phyloP scores from a whole-genome alignment of 2,797 vertebrate genomes.

The Carapus acus region DNA sequence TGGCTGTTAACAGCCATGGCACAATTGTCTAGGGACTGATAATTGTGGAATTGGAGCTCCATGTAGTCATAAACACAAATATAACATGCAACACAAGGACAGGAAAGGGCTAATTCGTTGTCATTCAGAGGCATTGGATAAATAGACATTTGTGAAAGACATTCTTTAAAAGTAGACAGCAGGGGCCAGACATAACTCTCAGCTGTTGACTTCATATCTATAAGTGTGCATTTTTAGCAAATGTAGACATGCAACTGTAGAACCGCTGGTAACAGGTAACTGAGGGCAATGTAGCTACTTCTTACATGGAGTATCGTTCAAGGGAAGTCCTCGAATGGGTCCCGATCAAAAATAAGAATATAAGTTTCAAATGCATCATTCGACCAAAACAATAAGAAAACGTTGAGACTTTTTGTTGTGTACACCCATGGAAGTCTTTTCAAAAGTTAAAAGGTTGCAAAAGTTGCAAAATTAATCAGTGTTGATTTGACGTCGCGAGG shows the following conservation, averaged over 20 bases:
- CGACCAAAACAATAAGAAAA: too few species aligned
- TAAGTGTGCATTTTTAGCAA: conserved; percentile 23
- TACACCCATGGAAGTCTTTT: neutral
- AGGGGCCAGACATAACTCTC: conserved; percentile 34
- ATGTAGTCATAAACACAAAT: conserved; percentile 10
- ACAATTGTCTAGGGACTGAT: conserved; percentile 33
- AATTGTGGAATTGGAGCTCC: conserved; percentile 5
- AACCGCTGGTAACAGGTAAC: neutral
- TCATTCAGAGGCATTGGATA: conserved; percentile 29
- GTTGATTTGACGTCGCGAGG: conserved; percentile 28
- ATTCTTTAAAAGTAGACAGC: conserved; percentile 27
- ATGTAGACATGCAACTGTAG: conserved; percentile 18
- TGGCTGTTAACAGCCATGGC: conserved; percentile 46
- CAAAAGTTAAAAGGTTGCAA: conserved; percentile 3
- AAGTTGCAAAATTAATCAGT: too few species aligned
- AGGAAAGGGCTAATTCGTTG: conserved; percentile 19
- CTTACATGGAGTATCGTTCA: conserved; percentile 1
- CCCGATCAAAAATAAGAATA: neutral
- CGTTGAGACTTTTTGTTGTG: neutral
- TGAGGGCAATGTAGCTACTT: neutral
- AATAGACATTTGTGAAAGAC: conserved; percentile 30
- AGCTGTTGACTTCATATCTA: conserved; percentile 40
- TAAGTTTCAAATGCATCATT: neutral
- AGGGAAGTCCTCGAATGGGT: neutral
- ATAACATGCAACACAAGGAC: conserved; percentile 13